phyloP scores from a whole-genome alignment of 2,113 vertebrate species.

The Malurus alboscapulatus region DNA sequence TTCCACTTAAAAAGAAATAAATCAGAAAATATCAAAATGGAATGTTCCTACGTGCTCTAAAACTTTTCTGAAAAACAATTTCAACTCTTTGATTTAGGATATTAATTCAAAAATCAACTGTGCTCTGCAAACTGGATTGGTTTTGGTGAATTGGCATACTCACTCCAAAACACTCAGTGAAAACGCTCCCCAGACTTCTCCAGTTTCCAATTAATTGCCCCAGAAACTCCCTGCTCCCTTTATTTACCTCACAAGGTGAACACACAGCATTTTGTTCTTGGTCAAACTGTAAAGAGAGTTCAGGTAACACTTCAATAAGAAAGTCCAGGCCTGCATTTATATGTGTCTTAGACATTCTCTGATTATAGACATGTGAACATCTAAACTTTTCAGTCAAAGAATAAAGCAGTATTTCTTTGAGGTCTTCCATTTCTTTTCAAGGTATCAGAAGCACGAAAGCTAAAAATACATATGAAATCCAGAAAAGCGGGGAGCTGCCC shows the following conservation, averaged over 20 bases:
- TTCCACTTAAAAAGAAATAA: constrained; percentile 10
- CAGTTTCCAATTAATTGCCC: neutral
- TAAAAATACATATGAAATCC: neutral
- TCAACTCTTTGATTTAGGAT: neutral
- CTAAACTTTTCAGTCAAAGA: neutral
- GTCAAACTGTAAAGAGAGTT: neutral
- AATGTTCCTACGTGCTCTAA: neutral
- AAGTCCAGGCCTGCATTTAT: neutral
- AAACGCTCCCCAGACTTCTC: neutral
- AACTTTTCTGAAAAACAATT: neutral
- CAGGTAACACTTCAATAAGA: neutral
- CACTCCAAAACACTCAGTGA: neutral
- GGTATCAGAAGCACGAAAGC: neutral
- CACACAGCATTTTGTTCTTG: neutral
- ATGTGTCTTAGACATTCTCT: neutral
- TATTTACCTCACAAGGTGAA: neutral
- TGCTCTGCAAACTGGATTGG: neutral
- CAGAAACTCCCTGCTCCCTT: neutral
- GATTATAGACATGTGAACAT: neutral
- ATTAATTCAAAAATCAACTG: neutral
- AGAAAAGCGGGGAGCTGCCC: neutral
- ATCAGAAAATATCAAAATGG: neutral
- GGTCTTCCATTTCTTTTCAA: neutral
- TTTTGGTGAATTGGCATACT: neutral
- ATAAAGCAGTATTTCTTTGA: neutral